Percentiles rank a stretch among this genome's conserved stretches.
Conservation (phyloP, 2,113 vertebrate species). For the Okapia johnstoni region DNA sequence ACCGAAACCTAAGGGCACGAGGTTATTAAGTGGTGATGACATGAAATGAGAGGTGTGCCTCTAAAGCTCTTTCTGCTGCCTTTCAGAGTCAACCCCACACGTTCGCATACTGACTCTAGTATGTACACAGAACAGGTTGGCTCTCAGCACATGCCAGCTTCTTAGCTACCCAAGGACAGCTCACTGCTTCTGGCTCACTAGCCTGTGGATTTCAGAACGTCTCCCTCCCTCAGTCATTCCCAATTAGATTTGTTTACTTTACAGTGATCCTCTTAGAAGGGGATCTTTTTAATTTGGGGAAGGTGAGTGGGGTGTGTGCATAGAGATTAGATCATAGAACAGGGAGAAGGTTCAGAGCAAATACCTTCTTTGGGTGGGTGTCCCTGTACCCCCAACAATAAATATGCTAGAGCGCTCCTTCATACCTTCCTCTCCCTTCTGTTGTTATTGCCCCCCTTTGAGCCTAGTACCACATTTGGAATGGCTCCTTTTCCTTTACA, state of each 20-base stretch:
- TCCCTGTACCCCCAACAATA: not conserved
- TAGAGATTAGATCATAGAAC: not conserved
- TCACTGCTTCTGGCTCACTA: not conserved
- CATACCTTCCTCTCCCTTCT: not conserved
- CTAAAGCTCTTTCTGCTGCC: not conserved
- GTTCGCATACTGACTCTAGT: not conserved
- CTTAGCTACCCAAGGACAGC: not conserved
- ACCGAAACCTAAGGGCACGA: not conserved
- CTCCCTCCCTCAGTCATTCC: not conserved
- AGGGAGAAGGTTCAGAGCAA: not conserved
- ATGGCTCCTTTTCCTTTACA: not conserved
- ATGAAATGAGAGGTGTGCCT: not conserved
- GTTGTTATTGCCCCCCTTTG: not conserved
- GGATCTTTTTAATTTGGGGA: not conserved
- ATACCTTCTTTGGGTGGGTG: not conserved
- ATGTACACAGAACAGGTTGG: not conserved
- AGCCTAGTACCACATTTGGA: not conserved
- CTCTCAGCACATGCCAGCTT: not conserved
- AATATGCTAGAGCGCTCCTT: not conserved
- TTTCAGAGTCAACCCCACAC: rapidly evolving
- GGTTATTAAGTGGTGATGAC: not conserved
- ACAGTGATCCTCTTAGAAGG: not conserved
- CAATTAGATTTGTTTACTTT: not conserved
- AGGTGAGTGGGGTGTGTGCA: too few relatives aligned
- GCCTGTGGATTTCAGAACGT: not conserved